Percentiles rank a stretch among this genome's conserved stretches.
These are phyloP conservation scores for Catotricha subobsoleta DNA, from an alignment of 2,888 invertebrate species.

Conservation along the genomic window DNA sequence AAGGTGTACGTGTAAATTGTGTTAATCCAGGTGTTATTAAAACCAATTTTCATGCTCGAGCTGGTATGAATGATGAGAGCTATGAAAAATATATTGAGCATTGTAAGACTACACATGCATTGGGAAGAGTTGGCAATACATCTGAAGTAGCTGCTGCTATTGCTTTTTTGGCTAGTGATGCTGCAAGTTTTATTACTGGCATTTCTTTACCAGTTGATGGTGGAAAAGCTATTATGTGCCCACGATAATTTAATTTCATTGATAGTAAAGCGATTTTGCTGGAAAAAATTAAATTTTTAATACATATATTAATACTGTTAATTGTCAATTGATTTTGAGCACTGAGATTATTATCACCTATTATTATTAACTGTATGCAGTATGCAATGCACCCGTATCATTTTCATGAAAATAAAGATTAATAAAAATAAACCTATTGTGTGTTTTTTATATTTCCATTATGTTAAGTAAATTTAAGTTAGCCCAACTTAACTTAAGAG, in stretches of 20 bases:
- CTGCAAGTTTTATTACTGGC: constrained; percentile 81
- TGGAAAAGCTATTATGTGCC: constrained; percentile 85
- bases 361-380: too few relatives aligned
- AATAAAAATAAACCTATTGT: too few relatives aligned
- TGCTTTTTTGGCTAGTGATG: constrained; percentile 75
- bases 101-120: constrained; percentile 73
- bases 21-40: constrained; percentile 82
- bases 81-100: constrained; percentile 71
- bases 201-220: constrained; percentile 82
- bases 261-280: not conserved
- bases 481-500: too few relatives aligned
- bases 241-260: constrained; percentile 41
- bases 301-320: too few relatives aligned
- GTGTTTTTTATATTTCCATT: too few relatives aligned
- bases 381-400: too few relatives aligned
- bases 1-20: constrained; percentile 74
- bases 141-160: constrained; percentile 81
- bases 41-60: constrained; percentile 72
- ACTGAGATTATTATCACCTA: too few relatives aligned
- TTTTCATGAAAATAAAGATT: too few relatives aligned
- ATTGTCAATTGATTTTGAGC: too few relatives aligned
- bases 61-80: constrained; percentile 53
- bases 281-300: too few relatives aligned
- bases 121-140: constrained; percentile 68
- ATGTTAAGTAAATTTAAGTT: too few relatives aligned